Evolutionary conservation across 2,888 invertebrate genomes (phyloP), one percentile per base, ranked within the genome.

Genomic region (Ptychoptera albimana): DNA sequence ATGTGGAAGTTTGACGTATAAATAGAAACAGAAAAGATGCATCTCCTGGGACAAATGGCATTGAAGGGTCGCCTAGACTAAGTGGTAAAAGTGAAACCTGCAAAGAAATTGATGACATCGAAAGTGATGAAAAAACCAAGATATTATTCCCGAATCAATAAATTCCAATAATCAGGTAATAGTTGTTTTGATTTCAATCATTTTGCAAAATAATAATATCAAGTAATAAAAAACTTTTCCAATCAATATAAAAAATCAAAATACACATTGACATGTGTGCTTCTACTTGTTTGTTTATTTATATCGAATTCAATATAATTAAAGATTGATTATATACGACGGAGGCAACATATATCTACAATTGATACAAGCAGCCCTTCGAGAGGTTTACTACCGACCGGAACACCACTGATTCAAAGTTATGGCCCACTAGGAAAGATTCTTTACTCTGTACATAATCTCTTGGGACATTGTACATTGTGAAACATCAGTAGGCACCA

Each of bases 71-170:
- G 2, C 64, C 66, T 7, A 63, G 61, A 23, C 61, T 63, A 16
- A 64, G 64, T 48, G 63, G 60, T 48, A 66, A 66, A 45, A 66
- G 66, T 45, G 54, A 55, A 31, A 60, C 56, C 5, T 62, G 60
- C 42, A 64, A 63, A 49, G 66, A 64, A 42, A 55, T 60, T 46
- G 79, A 79, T 56, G 71, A 74, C 51, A 69, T 69, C 46, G 87
- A 87, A 56, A 81, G 79, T 51, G 87, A 87, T 60, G 88, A 88
- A 55, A 79, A 57, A 88, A 88, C 65, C 89, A 89, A 0, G 89
- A 89, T 61, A 84, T 89, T 43, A 87, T 89, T 55, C 88, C 88
- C 0, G 86, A 87, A 55, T 79, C 83, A 53, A 75, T 79, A 44
- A 81, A 82, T 55, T 67, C 70, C 50, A 68, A 67, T 57, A 70